Percentiles rank a stretch among this genome's conserved stretches.
Evolutionary conservation across 2,113 vertebrate genomes (phyloP).

Genomic region (Gallinago paraguaiae): DNA sequence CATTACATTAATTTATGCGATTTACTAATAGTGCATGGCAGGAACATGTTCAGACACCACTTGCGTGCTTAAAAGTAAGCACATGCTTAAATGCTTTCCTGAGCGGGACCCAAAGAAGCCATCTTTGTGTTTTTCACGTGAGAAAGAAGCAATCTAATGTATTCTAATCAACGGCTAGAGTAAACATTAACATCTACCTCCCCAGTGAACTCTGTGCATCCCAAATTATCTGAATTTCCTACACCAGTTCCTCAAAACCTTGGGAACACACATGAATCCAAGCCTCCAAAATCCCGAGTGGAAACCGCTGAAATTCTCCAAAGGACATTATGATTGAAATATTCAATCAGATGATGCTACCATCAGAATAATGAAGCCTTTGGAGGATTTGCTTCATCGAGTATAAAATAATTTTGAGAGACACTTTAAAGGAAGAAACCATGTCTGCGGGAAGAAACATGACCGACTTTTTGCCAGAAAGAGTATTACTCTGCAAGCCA

Average conservation of each 20-base stretch:
- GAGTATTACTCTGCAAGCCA: constrained; percentile 65
- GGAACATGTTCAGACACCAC: background rate
- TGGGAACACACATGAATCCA: background rate
- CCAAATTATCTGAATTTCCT: constrained; percentile 26
- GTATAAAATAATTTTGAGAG: constrained; percentile 77
- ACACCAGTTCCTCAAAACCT: constrained; percentile 36
- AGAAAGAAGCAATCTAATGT: background rate
- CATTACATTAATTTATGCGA: background rate
- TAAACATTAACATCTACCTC: constrained; percentile 9
- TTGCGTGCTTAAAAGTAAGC: background rate
- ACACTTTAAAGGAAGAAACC: constrained; percentile 69
- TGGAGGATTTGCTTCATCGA: constrained; percentile 71
- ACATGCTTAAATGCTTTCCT: background rate
- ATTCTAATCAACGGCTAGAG: constrained; percentile 37
- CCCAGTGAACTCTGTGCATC: constrained; percentile 30
- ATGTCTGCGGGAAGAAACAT: constrained; percentile 58
- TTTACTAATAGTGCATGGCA: accelerated
- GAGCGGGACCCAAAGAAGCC: background rate
- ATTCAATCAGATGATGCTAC: constrained; percentile 77
- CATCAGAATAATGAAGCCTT: constrained; percentile 75
- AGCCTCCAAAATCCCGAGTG: constrained; percentile 11
- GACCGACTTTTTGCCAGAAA: constrained; percentile 67
- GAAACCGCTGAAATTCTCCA: constrained; percentile 36
- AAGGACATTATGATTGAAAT: constrained; percentile 73
- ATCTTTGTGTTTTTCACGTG: background rate